Base-by-base conservation (phyloP, 2,888 invertebrate genomes). In the Melinopterus prodromus region DNA sequence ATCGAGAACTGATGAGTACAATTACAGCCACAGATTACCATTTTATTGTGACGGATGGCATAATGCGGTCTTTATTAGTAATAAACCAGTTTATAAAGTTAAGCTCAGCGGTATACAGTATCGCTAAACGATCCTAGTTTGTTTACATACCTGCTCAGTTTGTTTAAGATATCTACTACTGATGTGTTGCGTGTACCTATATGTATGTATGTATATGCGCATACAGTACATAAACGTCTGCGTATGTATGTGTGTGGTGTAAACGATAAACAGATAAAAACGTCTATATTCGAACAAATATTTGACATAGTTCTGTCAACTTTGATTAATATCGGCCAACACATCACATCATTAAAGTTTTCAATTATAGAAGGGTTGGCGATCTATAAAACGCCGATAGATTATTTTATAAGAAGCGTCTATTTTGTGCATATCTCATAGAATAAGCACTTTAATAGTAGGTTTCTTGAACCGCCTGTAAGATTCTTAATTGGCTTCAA, bases 141-240 rank as follows among this genome's bases (percentile, higher is more conserved):
- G 80, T 80, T 80, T 79, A 80, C 80, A 80, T 80, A 80, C 80
- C 80, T 80, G 80, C 80, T 80, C 70, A 77, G 80, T 80, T 80
- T 80, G 79, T 77, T 80, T 79, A 80, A 80, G 80, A 80, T 80
- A 80, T 79, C 80, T 77, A 80, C 80, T 80, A 79, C 80, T 79
- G 74, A 74, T 74, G 74, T 37, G 74, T 16, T 35, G 71, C 35
- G 16, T 26, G n/a, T 26, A 35, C 71, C 71, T 16, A 35, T 71
- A 35, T 71, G 71, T 74, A 71, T 26, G 74, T 74, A 35, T 74
- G 74, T 74, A 36, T 37, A 37, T 35, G 36, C 9, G 26, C 71
- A 26, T 53, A 53, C 12, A 53, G 9, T 53, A 53, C 53, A 53
- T 53, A 53, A 53, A 53, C 26, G 26, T 26, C 26, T 26, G 12